These are phyloP conservation scores for Pollicipes pollicipes DNA, from an alignment of 1,140 invertebrate genomes.

Conservation along the genomic window DNA sequence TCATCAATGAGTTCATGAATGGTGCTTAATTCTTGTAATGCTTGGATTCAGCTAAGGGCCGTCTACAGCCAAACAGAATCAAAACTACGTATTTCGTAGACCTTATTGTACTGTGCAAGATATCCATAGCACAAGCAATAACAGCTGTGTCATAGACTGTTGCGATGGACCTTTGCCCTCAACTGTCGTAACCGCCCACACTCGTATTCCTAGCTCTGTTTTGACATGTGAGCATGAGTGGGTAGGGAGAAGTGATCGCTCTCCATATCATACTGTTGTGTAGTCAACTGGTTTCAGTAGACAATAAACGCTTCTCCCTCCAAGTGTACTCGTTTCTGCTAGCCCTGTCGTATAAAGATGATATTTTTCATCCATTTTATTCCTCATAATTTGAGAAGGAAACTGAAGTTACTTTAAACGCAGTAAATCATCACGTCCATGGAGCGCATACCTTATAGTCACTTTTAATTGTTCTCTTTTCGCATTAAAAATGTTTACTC, in stretches of 20 bases:
- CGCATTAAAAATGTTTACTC: too few species aligned
- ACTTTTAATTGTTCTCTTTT: too few species aligned
- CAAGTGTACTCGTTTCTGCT: too few species aligned
- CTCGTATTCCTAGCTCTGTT: background rate
- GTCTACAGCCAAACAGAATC: background rate
- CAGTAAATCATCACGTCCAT: too few species aligned
- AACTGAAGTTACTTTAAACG: too few species aligned
- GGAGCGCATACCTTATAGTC: too few species aligned
- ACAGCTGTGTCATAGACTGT: background rate
- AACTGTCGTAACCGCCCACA: too few species aligned
- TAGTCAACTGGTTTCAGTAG: background rate
- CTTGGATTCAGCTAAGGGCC: background rate
- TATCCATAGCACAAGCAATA: background rate
- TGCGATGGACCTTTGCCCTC: background rate
- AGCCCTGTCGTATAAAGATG: too few species aligned
- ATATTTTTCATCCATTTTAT: too few species aligned
- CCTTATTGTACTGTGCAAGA: background rate
- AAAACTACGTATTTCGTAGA: background rate
- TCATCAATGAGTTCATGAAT: background rate
- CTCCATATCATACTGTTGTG: background rate
- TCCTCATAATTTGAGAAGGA: too few species aligned
- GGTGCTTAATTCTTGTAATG: background rate
- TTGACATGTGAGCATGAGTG: background rate
- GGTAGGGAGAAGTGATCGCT: background rate
- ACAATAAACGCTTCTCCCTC: conserved; percentile 1